Base-by-base conservation (phyloP, 2,797 vertebrate species). In the Microchirus variegatus region DNA sequence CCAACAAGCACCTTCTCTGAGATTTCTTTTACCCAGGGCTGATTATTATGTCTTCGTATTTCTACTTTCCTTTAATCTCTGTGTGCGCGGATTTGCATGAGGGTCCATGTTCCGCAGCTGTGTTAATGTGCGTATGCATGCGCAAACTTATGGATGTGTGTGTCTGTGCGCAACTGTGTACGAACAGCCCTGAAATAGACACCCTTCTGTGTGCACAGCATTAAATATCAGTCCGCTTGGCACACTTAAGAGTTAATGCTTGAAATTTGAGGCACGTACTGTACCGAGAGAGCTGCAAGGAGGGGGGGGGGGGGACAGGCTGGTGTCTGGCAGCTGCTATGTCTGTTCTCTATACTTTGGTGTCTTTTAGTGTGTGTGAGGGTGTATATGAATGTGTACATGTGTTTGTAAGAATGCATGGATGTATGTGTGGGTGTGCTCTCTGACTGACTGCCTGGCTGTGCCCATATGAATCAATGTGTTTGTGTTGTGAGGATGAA, bases 181-280 rank as follows among this genome's bases (percentile, higher is more conserved):
- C 38, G 38, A 49, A 37, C 45, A 26, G n/a, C 66, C 48, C 41
- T 59, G 67, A 81, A 77, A 79, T 50, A 82, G 81, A 69, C 79
- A 63, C 69, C 68, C 64, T 57, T 62, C 51, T 59, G 59, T 53
- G 46, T 53, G 66, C 56, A 18, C 41, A 36, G 66, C 73, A 51
- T 81, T 68, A 65, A 75, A 84, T 81, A 69, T 82, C 86, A 75
- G 75, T 75, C 70, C 55, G 67, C 63, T 64, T 13, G 77, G 83
- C 82, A 75, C 84, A 67, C 75, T 84, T 38, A 49, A 35, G 80
- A 78, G 80, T 83, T 86, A 80, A 86, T 52, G 70, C 67, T 91
- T 89, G 82, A 87, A 86, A 90, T 91, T 83, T 90, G 82, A 90
- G 71, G 81, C 90, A 90, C 88, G 85, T 89, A 89, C 73, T 73